These are phyloP conservation scores for Muntiacus reevesi DNA, from an alignment of 2,113 vertebrate genomes.

Conservation along the genomic window DNA sequence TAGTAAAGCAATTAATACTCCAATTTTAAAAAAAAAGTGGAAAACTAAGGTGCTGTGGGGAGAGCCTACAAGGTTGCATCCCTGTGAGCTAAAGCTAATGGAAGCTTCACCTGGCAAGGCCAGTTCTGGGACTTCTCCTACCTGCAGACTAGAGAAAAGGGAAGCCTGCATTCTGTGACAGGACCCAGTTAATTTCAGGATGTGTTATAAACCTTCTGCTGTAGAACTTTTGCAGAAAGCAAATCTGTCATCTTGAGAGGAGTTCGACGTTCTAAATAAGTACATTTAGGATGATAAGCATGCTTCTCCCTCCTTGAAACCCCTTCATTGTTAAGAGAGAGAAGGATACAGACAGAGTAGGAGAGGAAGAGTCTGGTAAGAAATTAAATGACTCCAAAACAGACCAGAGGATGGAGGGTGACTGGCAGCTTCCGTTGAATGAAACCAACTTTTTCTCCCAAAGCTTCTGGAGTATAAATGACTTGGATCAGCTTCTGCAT, in stretches of 20 bases:
- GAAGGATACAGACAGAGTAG: background rate
- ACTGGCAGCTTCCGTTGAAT: background rate
- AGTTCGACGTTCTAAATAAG: background rate
- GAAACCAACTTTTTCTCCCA: background rate
- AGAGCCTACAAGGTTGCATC: background rate
- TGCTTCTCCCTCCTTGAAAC: background rate
- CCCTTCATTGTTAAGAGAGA: slow-evolving; percentile 18
- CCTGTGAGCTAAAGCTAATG: background rate
- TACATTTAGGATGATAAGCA: background rate
- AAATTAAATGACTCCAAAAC: background rate
- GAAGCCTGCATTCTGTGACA: background rate
- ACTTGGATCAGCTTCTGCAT: background rate
- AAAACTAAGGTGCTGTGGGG: background rate
- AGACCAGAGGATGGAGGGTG: background rate
- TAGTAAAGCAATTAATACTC: background rate
- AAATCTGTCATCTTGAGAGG: background rate
- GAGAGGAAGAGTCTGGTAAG: background rate
- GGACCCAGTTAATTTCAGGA: slow-evolving; percentile 27
- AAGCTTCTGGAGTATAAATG: slow-evolving; percentile 21
- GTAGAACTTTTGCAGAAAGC: background rate
- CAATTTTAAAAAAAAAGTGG: background rate
- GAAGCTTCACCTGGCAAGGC: background rate
- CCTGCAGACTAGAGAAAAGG: background rate
- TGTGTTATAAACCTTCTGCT: background rate
- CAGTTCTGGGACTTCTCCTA: background rate